A percentile compares a stretch with the other conserved stretches of the same genome.
Evolutionary conservation across 1,140 invertebrate genomes (phyloP).

Genomic region (Ridgeia piscesae): DNA sequence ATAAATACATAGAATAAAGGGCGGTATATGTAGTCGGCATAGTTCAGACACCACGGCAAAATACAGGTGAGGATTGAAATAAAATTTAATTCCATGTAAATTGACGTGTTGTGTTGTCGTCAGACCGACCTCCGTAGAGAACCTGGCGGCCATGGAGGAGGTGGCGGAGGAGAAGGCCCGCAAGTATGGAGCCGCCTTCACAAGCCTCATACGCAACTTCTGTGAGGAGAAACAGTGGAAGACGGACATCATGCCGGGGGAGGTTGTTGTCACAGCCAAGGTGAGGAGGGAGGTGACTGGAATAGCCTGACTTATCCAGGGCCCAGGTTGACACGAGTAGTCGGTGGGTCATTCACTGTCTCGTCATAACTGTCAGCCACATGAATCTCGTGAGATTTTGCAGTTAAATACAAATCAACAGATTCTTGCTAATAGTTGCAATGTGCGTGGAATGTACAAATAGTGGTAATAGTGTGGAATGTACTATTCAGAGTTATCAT

Average conservation of each 20-base stretch:
- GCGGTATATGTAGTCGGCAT: neutral
- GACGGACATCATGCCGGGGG: conserved; percentile 13
- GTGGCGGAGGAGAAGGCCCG: conserved; percentile 64
- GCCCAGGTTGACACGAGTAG: too few species aligned
- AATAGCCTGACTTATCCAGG: neutral
- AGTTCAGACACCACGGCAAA: neutral
- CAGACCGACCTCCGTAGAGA: conserved; percentile 57
- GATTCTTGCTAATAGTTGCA: too few species aligned
- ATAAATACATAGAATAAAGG: neutral
- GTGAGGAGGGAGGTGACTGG: neutral
- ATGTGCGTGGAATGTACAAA: too few species aligned
- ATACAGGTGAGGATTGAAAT: neutral
- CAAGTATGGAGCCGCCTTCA: conserved; percentile 62
- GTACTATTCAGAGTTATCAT: too few species aligned
- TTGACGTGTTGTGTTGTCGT: neutral
- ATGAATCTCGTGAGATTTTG: too few species aligned
- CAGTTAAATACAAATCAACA: too few species aligned
- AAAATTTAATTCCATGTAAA: neutral
- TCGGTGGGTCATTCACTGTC: too few species aligned
- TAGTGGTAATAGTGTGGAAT: too few species aligned
- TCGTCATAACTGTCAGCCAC: too few species aligned
- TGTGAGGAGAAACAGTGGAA: conserved; percentile 41
- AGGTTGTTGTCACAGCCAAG: neutral
- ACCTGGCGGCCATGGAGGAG: conserved; percentile 62
- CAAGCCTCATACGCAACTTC: conserved; percentile 48